Conservation (phyloP, 2,888 invertebrate species). For the Sipha maydis region DNA sequence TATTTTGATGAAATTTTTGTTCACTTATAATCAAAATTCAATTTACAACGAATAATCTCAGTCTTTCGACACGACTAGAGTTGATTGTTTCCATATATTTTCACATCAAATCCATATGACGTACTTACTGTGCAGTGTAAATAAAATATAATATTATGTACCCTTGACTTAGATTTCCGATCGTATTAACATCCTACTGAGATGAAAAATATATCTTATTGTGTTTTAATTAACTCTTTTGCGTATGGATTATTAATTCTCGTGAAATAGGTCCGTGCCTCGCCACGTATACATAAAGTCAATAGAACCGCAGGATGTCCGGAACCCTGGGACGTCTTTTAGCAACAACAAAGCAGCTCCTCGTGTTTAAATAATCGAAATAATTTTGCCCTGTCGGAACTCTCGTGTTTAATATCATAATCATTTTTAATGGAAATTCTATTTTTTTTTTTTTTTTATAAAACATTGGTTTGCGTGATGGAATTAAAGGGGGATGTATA, state of each 20-base stretch:
- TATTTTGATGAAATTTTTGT: too few species aligned
- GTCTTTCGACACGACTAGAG: too few species aligned
- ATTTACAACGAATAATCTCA: too few species aligned
- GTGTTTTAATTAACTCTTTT: not conserved
- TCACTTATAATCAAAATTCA: too few species aligned
- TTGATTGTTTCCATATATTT: too few species aligned
- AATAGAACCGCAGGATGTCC: not conserved
- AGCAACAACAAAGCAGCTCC: not conserved
- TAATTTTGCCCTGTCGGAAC: not conserved
- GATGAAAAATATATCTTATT: not conserved
- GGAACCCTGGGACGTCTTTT: not conserved
- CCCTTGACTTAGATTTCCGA: not conserved
- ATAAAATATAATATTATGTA: too few species aligned
- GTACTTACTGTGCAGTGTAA: too few species aligned
- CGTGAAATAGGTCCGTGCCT: not conserved
- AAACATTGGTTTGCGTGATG: conserved; percentile 42
- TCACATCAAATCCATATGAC: too few species aligned
- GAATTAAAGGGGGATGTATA: conserved; percentile 4
- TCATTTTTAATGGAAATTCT: conserved; percentile 36
- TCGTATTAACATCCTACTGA: not conserved
- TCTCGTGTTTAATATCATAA: conserved; percentile 10
- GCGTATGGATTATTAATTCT: not conserved
- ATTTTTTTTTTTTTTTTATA: not conserved
- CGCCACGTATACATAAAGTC: not conserved
- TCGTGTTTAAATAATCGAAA: not conserved